Conservation (phyloP, 2,113 vertebrate species). For the Rhegmatorhina hoffmannsi region DNA sequence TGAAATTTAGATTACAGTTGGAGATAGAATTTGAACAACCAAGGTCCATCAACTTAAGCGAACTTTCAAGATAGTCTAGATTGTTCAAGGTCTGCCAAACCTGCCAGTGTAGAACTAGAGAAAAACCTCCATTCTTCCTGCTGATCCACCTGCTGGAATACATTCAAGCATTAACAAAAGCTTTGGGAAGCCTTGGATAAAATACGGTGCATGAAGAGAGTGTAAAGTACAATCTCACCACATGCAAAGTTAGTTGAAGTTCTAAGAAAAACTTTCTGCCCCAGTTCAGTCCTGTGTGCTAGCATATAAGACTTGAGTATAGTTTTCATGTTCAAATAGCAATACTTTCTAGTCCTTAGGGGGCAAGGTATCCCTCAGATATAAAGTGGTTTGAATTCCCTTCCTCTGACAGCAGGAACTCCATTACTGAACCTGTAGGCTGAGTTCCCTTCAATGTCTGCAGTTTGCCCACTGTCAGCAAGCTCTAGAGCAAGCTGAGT, state of each 20-base stretch:
- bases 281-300: neutral
- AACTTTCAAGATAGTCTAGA: neutral
- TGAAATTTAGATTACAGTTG: neutral
- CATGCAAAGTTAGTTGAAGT: neutral
- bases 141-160: neutral
- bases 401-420: neutral
- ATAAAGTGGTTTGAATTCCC: neutral
- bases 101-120: neutral
- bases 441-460: neutral
- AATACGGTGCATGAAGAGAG: rapidly evolving
- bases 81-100: neutral
- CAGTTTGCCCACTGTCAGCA: neutral
- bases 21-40: neutral
- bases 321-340: neutral
- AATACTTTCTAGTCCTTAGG: neutral
- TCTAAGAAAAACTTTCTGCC: neutral
- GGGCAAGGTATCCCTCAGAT: neutral
- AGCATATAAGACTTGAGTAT: neutral
- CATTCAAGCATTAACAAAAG: neutral
- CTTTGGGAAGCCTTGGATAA: neutral
- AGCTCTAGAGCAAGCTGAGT: neutral
- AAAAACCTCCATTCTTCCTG: neutral
- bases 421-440: neutral
- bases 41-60: neutral
- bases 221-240: neutral